Evolutionary conservation across 2,797 vertebrate genomes (phyloP).

Genomic region (Takifugu rubripes): DNA sequence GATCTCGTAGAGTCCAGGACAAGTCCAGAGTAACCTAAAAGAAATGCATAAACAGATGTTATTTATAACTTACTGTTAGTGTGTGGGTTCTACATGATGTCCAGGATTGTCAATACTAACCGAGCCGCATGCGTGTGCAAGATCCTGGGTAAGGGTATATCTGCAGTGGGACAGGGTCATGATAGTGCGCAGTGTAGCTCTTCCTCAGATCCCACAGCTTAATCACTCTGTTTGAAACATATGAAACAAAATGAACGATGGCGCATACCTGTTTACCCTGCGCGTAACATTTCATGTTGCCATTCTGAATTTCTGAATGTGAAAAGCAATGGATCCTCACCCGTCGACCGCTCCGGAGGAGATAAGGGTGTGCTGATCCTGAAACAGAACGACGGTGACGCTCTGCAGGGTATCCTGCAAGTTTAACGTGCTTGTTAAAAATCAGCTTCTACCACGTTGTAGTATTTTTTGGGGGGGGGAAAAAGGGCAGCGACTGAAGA

Average conservation of each 20-base stretch:
- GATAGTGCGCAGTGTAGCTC: conserved; percentile 82
- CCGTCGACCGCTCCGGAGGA: conserved; percentile 97
- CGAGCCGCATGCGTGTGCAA: conserved; percentile 84
- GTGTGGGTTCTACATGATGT: background rate
- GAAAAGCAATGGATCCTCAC: conserved; percentile 67
- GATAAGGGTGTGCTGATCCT: conserved; percentile 87
- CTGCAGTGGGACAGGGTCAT: conserved; percentile 83
- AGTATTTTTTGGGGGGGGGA: background rate
- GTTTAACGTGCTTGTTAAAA: background rate
- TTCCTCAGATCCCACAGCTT: conserved; percentile 97
- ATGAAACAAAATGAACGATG: accelerated
- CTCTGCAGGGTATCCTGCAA: conserved; percentile 88
- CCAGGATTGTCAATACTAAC: conserved; percentile 61
- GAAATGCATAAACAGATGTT: background rate
- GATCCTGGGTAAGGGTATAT: conserved; percentile 87
- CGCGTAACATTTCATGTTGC: background rate
- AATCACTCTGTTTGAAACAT: conserved; percentile 75
- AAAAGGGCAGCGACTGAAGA: background rate
- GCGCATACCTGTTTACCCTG: no score
- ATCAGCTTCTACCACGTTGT: background rate
- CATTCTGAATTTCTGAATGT: background rate
- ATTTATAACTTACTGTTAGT: background rate
- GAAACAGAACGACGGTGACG: conserved; percentile 94
- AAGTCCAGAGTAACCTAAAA: conserved; percentile 90
- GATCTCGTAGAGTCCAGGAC: conserved; percentile 85